Evolutionary conservation across 1,140 invertebrate genomes (phyloP).

Genomic region (Probaryconus sp.): DNA sequence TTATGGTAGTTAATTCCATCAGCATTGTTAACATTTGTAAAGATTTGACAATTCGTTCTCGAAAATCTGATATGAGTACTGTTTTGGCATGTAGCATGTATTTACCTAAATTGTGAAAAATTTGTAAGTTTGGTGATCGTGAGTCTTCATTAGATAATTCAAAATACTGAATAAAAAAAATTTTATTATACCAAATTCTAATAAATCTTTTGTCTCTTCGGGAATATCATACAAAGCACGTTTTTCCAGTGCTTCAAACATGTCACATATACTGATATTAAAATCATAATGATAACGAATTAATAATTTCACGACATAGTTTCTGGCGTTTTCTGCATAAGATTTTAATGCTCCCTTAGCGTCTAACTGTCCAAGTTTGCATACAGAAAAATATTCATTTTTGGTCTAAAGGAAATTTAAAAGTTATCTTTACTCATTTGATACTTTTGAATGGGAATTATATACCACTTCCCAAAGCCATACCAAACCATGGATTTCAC

Average conservation of each 20-base stretch:
- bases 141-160: conserved; percentile 1
- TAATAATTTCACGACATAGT: conserved; percentile 78
- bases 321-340: conserved; percentile 73
- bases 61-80: conserved; percentile 80
- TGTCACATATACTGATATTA: conserved; percentile 82
- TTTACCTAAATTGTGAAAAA: conserved; percentile 80
- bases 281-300: conserved; percentile 77
- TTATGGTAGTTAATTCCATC: conserved; percentile 83
- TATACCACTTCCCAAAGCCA: conserved; percentile 3
- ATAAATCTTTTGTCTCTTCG: conserved; percentile 83
- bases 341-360: conserved; percentile 76
- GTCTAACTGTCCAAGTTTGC: conserved; percentile 77
- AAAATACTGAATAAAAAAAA: conserved; percentile 8
- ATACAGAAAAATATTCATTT: conserved; percentile 82
- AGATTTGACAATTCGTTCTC: conserved; percentile 81
- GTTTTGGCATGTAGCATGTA: conserved; percentile 83
- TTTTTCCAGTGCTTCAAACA: conserved; percentile 81
- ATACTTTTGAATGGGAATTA: conserved; percentile 3
- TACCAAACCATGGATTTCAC: conserved; percentile 80
- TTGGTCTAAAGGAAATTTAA: conserved; percentile 71
- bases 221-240: conserved; percentile 81
- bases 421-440: too few relatives aligned
- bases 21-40: conserved; percentile 82
- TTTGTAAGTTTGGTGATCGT: too few relatives aligned
- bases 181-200: conserved; percentile 77